Conservation (phyloP, 2,888 invertebrate genomes). For the Euzophera pinguis region DNA sequence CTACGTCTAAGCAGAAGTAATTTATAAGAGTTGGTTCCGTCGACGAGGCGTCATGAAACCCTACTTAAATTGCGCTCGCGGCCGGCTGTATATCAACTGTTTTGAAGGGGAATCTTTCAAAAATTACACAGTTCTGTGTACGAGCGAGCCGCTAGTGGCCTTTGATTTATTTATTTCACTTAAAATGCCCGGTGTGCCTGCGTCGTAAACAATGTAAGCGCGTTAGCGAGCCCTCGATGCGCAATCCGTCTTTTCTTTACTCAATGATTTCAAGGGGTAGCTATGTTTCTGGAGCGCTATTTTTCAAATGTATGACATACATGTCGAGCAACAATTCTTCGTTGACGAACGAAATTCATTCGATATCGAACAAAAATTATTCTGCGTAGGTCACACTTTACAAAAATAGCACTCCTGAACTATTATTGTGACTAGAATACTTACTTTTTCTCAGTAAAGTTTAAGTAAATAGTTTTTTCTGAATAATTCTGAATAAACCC, state of each 20-base stretch:
- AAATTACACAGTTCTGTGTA: conserved; percentile 50
- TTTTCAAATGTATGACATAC: too few species aligned
- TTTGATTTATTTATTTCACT: conserved; percentile 73
- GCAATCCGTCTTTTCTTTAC: neutral
- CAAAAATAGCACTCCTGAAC: too few species aligned
- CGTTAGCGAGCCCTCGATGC: conserved; percentile 4
- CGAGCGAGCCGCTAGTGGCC: conserved; percentile 37
- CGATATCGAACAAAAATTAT: too few species aligned
- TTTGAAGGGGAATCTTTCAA: conserved; percentile 49
- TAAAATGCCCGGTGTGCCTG: conserved; percentile 40
- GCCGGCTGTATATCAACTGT: conserved; percentile 52
- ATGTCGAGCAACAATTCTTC: too few species aligned
- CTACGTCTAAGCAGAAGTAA: neutral
- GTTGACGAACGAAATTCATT: too few species aligned
- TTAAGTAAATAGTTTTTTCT: too few species aligned
- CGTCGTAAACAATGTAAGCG: conserved; percentile 48
- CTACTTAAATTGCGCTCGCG: conserved; percentile 33
- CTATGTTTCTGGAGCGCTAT: too few species aligned
- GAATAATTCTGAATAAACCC: too few species aligned
- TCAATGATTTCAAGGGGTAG: too few species aligned
- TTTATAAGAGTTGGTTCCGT: neutral
- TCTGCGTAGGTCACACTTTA: too few species aligned
- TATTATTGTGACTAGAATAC: too few species aligned
- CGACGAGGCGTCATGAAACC: conserved; percentile 16
- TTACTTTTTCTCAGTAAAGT: too few species aligned